Evolutionary conservation across 2,113 vertebrate species (phyloP).

Genomic region (Hippocampus barbouri): DNA sequence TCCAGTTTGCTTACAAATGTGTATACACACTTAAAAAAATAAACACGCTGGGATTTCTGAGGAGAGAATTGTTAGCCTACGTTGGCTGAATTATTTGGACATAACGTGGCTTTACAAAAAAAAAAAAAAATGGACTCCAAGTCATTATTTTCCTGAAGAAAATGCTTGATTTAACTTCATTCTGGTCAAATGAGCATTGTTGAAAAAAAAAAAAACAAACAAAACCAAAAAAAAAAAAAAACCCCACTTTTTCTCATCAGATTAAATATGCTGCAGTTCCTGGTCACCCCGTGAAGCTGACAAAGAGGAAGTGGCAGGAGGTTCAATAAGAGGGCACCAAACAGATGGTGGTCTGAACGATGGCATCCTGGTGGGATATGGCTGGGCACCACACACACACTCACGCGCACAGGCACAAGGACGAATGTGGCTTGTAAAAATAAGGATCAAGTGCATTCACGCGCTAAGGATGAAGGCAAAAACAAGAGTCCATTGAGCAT

Average conservation of each 20-base stretch:
- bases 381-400: neutral
- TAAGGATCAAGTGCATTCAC: slow-evolving; percentile 43
- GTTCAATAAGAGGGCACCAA: slow-evolving; percentile 42
- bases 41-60: too few species aligned
- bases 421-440: neutral
- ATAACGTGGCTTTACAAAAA: too few species aligned
- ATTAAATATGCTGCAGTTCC: neutral
- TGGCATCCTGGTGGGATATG: slow-evolving; percentile 42
- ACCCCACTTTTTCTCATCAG: neutral
- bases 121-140: too few species aligned
- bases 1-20: neutral
- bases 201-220: too few species aligned
- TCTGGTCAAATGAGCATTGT: too few species aligned
- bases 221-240: neutral
- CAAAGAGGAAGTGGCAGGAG: slow-evolving; percentile 37
- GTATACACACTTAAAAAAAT: too few species aligned
- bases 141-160: too few species aligned
- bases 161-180: too few species aligned
- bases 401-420: neutral
- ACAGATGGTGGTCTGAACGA: slow-evolving; percentile 65
- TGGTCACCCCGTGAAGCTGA: slow-evolving; percentile 23
- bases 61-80: too few species aligned
- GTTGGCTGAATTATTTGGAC: too few species aligned
- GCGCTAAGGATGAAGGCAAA: slow-evolving; percentile 24
- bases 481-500: neutral